Base-by-base conservation (phyloP, 64 coral and sea anemone genomes). In the Astreopora myriophthalma region DNA sequence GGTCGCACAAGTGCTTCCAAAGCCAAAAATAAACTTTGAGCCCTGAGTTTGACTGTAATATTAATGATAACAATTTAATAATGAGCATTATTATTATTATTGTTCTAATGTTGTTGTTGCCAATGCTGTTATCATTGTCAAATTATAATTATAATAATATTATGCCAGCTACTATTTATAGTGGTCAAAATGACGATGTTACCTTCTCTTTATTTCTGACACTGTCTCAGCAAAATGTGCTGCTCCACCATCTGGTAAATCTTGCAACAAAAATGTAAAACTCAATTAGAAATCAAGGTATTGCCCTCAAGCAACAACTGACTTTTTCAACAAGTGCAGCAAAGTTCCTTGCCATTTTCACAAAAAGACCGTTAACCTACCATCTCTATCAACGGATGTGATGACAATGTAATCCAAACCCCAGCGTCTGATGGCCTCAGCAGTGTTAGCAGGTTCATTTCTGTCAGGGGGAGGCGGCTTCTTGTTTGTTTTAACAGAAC, bases 371-470 rank as follows among this genome's bases (percentile, higher is more conserved):
- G 51, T 3, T 55, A 55, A 55, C 93, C 30, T 80, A 98, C 96
- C 96, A 85, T 98, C 96, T 90, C 96, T 98, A 44, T 98, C 96
- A 74, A 98, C 96, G 70, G 96, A 98, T 17, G 96, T 98, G 69
- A 98, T 86, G 28, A 98, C 96, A 77, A 98, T 87, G 39, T 98
- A 98, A 58, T 93, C 90, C 66, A 98, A 44, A 11, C 89, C 71
- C 96, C 96, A 98, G 60, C 90, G 85, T 51, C 90, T 73, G 13
- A 98, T 98, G 5, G 96, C 96, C 61, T 74, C 57, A 0, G 96
- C 96, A 42, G 96, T 98, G 60, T 98, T 98, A 27, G 86, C 68
- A 48, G 96, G 96, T 75, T 98, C 96, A 74, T 87, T 93, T 14
- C 90, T 82, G 75, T 98, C 96, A 40, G 93, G 93, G 2, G 74